These are phyloP conservation scores for Sarcophilus harrisii DNA, from an alignment of 2,797 vertebrate species.

Conservation along the genomic window DNA sequence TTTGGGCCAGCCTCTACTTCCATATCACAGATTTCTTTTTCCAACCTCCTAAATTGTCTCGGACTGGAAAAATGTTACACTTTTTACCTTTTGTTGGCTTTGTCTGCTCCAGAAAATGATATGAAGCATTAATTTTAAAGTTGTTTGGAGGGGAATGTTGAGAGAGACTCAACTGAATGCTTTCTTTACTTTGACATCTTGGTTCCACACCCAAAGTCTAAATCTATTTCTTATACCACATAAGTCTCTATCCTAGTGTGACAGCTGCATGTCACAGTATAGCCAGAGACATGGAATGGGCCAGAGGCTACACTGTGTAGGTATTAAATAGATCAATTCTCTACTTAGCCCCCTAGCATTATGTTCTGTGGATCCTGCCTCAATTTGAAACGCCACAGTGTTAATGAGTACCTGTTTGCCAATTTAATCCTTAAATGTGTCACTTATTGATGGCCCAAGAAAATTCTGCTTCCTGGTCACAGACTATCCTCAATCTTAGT, in stretches of 20 bases:
- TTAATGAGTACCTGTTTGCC: slow-evolving; percentile 4
- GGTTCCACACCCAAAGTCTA: not conserved
- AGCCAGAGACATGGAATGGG: not conserved
- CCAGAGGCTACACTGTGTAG: not conserved
- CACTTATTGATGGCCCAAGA: slow-evolving; percentile 10
- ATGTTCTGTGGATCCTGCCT: not conserved
- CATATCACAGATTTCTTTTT: not conserved
- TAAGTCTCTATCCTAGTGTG: not conserved
- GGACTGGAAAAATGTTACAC: not conserved
- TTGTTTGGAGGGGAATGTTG: not conserved
- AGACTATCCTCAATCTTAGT: not conserved
- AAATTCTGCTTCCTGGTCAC: slow-evolving; percentile 15
- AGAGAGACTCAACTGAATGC: not conserved
- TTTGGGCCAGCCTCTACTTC: not conserved
- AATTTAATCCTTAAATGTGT: not conserved
- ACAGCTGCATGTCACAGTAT: not conserved
- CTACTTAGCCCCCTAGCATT: not conserved
- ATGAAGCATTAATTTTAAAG: not conserved
- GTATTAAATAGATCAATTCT: slow-evolving; percentile 18
- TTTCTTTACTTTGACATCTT: not conserved
- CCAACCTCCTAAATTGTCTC: not conserved
- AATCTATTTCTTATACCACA: not conserved
- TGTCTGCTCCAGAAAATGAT: not conserved
- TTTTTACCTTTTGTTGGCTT: not conserved
- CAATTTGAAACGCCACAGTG: not conserved